Evolutionary conservation across 2,888 invertebrate species (phyloP).

Genomic region (Chrysolina oricalcia): DNA sequence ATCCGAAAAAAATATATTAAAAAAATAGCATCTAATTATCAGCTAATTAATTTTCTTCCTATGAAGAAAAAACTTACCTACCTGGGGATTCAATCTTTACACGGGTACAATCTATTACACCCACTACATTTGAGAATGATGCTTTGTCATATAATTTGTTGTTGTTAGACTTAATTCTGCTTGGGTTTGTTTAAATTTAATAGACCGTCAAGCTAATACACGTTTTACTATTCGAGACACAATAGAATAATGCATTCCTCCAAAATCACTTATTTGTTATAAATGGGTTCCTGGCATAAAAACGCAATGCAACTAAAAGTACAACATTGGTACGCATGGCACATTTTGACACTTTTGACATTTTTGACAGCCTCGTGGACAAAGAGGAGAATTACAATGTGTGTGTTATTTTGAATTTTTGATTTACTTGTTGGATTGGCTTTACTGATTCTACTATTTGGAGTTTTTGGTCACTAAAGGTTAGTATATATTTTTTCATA

Average conservation of each 20-base stretch:
- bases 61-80: conserved; percentile 2
- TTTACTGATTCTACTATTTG: too few species aligned
- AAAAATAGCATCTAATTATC: neutral
- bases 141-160: conserved; percentile 20
- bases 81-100: conserved; percentile 28
- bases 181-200: neutral
- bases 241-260: conserved; percentile 11
- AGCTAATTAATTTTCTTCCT: neutral
- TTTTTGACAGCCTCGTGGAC: too few species aligned
- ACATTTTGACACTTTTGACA: too few species aligned
- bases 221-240: conserved; percentile 22
- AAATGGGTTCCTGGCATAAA: conserved; percentile 17
- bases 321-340: too few species aligned
- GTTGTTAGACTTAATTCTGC: conserved; percentile 1
- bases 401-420: too few species aligned
- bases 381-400: too few species aligned
- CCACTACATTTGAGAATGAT: conserved; percentile 13
- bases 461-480: too few species aligned
- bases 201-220: conserved; percentile 3
- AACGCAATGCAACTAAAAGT: conserved; percentile 2
- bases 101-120: conserved; percentile 17
- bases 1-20: too few species aligned
- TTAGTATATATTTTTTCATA: too few species aligned
- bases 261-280: conserved; percentile 14
- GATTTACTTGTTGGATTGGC: too few species aligned